Percentiles rank a stretch among this genome's conserved stretches.
phyloP scores from a whole-genome alignment of 2,113 vertebrate genomes.

The Hippocampus comes region DNA sequence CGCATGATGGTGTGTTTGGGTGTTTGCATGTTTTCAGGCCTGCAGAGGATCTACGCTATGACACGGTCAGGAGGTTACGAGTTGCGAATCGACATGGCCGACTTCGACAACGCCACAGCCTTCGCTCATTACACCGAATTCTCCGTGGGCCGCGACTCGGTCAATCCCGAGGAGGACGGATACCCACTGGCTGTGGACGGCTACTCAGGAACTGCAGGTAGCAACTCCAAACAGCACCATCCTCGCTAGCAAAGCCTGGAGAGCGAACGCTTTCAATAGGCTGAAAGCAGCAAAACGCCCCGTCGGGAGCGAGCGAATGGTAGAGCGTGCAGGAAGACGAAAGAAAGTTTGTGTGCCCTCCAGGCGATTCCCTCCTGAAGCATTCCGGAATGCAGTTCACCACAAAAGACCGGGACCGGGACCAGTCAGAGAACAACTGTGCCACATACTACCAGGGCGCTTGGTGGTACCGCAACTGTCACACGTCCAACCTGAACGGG shows the following conservation, averaged over 20 bases:
- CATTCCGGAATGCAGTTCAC: constrained; percentile 95
- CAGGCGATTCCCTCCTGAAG: constrained; percentile 90
- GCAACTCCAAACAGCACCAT: not conserved
- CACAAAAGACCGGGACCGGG: constrained; percentile 90
- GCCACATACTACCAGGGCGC: constrained; percentile 89
- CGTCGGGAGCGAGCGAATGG: too few species aligned
- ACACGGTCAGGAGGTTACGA: constrained; percentile 80
- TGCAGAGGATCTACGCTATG: constrained; percentile 78
- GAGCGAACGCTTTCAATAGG: too few species aligned
- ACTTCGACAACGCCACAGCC: constrained; percentile 84
- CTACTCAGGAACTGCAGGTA: constrained; percentile 87
- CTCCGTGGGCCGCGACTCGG: constrained; percentile 81
- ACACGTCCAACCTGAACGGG: constrained; percentile 96
- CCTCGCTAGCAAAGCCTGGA: too few species aligned
- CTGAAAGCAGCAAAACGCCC: too few species aligned
- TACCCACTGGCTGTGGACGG: constrained; percentile 78
- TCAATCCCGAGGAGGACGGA: constrained; percentile 86
- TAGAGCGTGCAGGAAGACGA: not conserved
- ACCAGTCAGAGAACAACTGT: constrained; percentile 96
- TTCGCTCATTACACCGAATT: constrained; percentile 82
- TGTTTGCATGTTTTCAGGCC: constrained; percentile 62
- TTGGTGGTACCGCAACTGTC: constrained; percentile 98
- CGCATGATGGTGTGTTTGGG: too few species aligned
- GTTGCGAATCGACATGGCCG: constrained; percentile 83
- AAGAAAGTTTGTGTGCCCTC: not conserved